phyloP scores from a whole-genome alignment of 1,140 invertebrate genomes.

The Aleiodes sp. region DNA sequence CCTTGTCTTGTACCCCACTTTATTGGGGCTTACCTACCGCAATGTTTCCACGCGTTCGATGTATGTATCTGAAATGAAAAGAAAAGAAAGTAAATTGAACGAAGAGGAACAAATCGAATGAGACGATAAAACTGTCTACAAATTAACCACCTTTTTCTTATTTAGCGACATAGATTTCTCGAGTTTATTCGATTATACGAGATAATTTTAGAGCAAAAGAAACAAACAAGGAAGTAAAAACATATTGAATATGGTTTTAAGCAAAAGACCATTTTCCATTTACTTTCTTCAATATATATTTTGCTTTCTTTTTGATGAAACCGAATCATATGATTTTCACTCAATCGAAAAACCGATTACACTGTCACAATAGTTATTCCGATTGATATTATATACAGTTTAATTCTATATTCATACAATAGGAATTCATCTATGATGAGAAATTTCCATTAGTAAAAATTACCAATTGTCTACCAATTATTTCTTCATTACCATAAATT shows the following conservation, averaged over 20 bases:
- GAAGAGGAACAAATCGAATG: background rate
- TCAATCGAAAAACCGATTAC: too few species aligned
- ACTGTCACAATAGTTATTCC: too few species aligned
- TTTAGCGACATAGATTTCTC: background rate
- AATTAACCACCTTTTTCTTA: background rate
- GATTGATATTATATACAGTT: too few species aligned
- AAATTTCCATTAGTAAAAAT: background rate
- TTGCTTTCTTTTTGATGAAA: too few species aligned
- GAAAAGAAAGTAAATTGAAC: background rate
- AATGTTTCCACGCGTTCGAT: background rate
- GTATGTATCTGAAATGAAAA: background rate
- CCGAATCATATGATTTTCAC: too few species aligned
- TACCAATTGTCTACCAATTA: background rate
- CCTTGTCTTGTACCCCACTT: background rate
- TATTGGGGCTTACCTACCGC: slow-evolving; percentile 4
- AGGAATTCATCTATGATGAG: too few species aligned
- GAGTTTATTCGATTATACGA: background rate
- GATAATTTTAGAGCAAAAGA: background rate
- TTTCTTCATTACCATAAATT: background rate
- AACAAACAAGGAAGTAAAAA: background rate
- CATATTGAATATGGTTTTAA: background rate
- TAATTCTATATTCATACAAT: too few species aligned
- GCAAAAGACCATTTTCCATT: background rate
- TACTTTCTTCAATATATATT: background rate
- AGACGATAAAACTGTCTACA: slow-evolving; percentile 19